These are phyloP conservation scores for Carposina sasakii DNA, from an alignment of 1,140 invertebrate species.

Conservation along the genomic window DNA sequence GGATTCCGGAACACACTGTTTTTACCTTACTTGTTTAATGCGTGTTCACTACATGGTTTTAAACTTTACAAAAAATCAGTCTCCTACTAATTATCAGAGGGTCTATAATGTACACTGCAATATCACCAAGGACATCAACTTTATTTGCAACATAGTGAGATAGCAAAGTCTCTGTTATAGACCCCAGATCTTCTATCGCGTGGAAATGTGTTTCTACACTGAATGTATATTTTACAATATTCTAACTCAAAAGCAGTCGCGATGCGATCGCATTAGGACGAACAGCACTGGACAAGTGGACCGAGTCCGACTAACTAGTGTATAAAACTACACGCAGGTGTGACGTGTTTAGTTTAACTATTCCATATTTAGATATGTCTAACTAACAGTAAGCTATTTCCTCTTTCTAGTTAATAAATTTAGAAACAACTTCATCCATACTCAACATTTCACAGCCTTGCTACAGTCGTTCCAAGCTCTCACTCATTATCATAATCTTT, in stretches of 20 bases:
- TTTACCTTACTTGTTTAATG: constrained; percentile 44
- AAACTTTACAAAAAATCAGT: constrained; percentile 68
- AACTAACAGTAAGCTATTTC: constrained; percentile 15
- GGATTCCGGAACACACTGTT: no score
- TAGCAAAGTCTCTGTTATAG: no score
- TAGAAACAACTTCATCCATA: constrained; percentile 36
- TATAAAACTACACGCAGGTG: constrained; percentile 17
- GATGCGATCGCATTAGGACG: constrained; percentile 41
- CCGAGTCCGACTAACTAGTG: constrained; percentile 27
- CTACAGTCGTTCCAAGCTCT: constrained; percentile 59
- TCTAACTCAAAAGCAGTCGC: constrained; percentile 35
- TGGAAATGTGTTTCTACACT: constrained; percentile 32
- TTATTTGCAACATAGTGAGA: no score
- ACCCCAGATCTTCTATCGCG: constrained; percentile 30
- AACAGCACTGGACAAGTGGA: constrained; percentile 51
- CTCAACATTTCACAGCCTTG: constrained; percentile 62
- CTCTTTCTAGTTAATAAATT: constrained; percentile 12
- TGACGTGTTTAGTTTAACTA: constrained; percentile 19
- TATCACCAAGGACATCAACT: no score
- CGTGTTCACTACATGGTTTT: constrained; percentile 57
- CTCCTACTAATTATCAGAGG: constrained; percentile 66
- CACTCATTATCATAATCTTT: constrained; percentile 43
- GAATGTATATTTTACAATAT: constrained; percentile 31
- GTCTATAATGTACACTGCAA: no score
- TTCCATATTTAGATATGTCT: constrained; percentile 19